A percentile compares a stretch with the other conserved stretches of the same genome.
Evolutionary conservation across 2,888 invertebrate species (phyloP).

Genomic region (Cetonia aurata): DNA sequence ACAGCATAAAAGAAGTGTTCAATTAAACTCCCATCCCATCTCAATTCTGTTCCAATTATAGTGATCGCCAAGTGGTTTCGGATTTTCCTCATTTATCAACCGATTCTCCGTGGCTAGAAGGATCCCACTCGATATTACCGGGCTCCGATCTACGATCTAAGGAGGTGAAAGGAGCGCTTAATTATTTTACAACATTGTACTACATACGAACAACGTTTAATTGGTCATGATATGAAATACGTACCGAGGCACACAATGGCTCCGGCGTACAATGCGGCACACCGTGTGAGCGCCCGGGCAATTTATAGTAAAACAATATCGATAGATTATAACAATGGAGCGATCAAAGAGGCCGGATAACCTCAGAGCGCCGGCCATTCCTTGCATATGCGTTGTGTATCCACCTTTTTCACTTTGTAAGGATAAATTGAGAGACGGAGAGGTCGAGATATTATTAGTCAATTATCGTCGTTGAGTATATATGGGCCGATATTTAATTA

Average conservation of each 20-base stretch:
- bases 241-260: slow-evolving; percentile 63
- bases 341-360: slow-evolving; percentile 61
- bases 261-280: not conserved
- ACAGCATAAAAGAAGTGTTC: no score
- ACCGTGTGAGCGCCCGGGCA: slow-evolving; percentile 54
- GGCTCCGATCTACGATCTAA: not conserved
- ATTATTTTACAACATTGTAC: slow-evolving; percentile 65
- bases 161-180: slow-evolving; percentile 63
- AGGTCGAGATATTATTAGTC: slow-evolving; percentile 45
- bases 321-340: slow-evolving; percentile 65
- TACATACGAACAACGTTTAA: slow-evolving; percentile 58
- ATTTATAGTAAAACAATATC: slow-evolving; percentile 65
- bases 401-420: slow-evolving; percentile 19
- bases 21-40: no score
- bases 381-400: no score
- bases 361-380: slow-evolving; percentile 51
- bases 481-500: slow-evolving; percentile 32
- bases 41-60: no score
- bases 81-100: no score
- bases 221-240: slow-evolving; percentile 65
- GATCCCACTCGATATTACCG: slow-evolving; percentile 9
- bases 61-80: no score
- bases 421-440: slow-evolving; percentile 46
- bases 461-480: slow-evolving; percentile 43
- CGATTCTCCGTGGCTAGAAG: no score